A percentile compares a stretch with the other conserved stretches of the same genome.
Conservation (phyloP, 2,113 vertebrate species). For the Psammodynastes pulverulentus region DNA sequence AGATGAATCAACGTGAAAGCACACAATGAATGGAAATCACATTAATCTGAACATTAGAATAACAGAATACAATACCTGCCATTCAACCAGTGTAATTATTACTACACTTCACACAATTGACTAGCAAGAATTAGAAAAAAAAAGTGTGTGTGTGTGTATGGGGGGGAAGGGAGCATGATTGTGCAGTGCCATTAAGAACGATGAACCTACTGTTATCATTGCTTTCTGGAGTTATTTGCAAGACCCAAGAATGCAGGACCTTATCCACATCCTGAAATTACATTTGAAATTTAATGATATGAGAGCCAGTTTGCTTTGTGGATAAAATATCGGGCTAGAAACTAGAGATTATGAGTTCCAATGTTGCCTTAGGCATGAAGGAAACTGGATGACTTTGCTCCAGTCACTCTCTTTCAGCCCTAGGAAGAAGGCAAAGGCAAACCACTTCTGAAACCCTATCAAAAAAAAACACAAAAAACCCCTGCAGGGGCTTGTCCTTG, state of each 20-base stretch:
- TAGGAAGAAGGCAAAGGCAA: not conserved
- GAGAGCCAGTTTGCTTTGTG: not conserved
- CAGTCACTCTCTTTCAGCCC: not conserved
- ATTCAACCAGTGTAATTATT: conserved; percentile 35
- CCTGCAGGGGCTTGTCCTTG: not conserved
- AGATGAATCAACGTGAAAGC: conserved; percentile 59
- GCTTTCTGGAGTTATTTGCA: not conserved
- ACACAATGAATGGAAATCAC: conserved; percentile 48
- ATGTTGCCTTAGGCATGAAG: not conserved
- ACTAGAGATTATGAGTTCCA: not conserved
- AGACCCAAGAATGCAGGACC: not conserved
- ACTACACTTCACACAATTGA: not conserved
- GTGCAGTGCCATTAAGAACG: not conserved
- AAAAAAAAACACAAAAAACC: too few species aligned
- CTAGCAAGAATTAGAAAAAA: not conserved
- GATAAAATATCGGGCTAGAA: not conserved
- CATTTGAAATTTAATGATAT: not conserved
- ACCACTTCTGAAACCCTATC: not conserved
- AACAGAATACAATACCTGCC: conserved; percentile 52
- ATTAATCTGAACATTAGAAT: conserved; percentile 53
- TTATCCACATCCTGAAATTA: not conserved
- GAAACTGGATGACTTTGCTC: not conserved
- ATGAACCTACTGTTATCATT: too few species aligned
- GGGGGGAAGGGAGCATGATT: not conserved
- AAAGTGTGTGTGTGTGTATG: too few species aligned